Conservation (phyloP, 2,113 vertebrate genomes). For the Amblyopsis rosae region DNA sequence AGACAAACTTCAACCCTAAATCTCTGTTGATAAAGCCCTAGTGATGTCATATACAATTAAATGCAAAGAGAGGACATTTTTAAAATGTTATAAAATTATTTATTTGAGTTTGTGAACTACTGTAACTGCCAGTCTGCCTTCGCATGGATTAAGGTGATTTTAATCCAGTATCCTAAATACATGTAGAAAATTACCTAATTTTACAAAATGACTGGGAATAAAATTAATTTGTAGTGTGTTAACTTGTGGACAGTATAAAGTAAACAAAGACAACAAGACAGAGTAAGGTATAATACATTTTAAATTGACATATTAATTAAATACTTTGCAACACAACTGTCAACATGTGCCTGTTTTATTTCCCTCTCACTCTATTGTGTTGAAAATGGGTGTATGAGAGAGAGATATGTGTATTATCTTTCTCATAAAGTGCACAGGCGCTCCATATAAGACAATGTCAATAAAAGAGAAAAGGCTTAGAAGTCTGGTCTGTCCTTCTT, state of each 20-base stretch:
- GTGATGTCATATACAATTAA: too few species aligned
- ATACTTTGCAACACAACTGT: constrained; percentile 47
- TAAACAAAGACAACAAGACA: not conserved
- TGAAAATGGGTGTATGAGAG: constrained; percentile 23
- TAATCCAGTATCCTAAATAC: too few species aligned
- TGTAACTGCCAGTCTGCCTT: too few species aligned
- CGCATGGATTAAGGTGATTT: too few species aligned
- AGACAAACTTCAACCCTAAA: too few species aligned
- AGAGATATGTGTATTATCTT: constrained; percentile 14
- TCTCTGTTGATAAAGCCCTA: too few species aligned
- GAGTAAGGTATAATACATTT: constrained; percentile 23
- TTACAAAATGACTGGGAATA: too few species aligned
- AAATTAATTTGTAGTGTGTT: too few species aligned
- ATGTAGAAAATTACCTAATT: too few species aligned
- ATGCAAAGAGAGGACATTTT: too few species aligned
- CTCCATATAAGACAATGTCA: constrained; percentile 3
- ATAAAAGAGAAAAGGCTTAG: constrained; percentile 59
- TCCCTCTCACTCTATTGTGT: constrained; percentile 3
- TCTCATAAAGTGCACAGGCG: constrained; percentile 43
- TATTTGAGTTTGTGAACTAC: too few species aligned
- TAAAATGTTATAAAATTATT: too few species aligned
- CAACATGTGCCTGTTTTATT: constrained; percentile 56
- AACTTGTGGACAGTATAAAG: not conserved
- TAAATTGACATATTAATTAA: constrained; percentile 32
- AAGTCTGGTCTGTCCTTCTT: constrained; percentile 94